A percentile compares a stretch with the other conserved stretches of the same genome.
phyloP scores from a whole-genome alignment of 2,888 invertebrate genomes.

The Neocrepidodera transversa region DNA sequence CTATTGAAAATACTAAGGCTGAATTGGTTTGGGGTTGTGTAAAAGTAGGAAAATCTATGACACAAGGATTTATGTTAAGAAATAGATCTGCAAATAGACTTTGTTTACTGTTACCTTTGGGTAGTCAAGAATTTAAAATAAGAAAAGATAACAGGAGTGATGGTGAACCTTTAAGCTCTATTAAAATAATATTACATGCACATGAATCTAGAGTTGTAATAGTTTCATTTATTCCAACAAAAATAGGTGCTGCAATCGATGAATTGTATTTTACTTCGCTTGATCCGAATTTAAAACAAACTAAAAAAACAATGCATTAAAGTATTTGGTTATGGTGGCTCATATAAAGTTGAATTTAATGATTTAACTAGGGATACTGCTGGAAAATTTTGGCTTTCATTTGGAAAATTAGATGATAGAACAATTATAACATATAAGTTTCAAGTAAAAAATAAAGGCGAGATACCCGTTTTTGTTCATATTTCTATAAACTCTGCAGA shows the following conservation, averaged over 20 bases:
- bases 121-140: too few species aligned
- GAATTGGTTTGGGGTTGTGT: conserved; percentile 66
- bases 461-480: conserved; percentile 63
- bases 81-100: too few species aligned
- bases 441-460: conserved; percentile 65
- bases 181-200: too few species aligned
- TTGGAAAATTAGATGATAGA: conserved; percentile 64
- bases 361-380: conserved; percentile 65
- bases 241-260: conserved; percentile 67
- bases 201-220: too few species aligned
- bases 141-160: too few species aligned
- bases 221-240: too few species aligned
- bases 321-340: too few species aligned
- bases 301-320: conserved; percentile 56
- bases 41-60: too few species aligned
- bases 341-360: conserved; percentile 59
- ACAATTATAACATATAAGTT: conserved; percentile 61
- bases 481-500: conserved; percentile 50
- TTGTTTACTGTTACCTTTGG: too few species aligned
- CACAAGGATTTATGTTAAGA: too few species aligned
- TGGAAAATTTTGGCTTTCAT: conserved; percentile 65
- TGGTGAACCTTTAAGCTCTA: too few species aligned
- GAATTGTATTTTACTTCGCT: conserved; percentile 61
- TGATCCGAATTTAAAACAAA: conserved; percentile 49
- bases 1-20: conserved; percentile 65